Evolutionary conservation across 2,888 invertebrate species (phyloP).

Genomic region (Holacanthella duospinosa): DNA sequence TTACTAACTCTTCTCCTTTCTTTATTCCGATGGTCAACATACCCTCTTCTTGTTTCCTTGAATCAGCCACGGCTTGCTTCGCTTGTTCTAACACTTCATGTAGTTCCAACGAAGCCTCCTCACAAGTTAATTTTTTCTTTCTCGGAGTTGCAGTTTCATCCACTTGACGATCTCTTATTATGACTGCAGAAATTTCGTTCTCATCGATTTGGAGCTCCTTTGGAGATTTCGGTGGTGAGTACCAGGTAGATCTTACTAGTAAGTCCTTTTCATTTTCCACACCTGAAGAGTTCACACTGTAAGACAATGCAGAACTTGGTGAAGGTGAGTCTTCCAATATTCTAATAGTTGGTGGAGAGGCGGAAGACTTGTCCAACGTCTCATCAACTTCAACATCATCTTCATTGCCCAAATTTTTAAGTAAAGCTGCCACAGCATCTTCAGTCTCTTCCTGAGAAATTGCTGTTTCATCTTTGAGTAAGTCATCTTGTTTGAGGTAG

Average conservation of each 20-base stretch:
- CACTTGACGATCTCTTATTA: not conserved
- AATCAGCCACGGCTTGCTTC: not conserved
- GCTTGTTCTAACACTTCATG: conserved; percentile 1
- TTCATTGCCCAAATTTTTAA: conserved; percentile 58
- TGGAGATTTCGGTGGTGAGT: conserved; percentile 18
- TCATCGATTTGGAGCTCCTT: conserved; percentile 35
- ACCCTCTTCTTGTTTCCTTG: not conserved
- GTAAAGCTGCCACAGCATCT: conserved; percentile 76
- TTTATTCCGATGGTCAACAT: not conserved
- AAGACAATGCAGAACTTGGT: not conserved
- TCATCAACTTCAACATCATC: conserved; percentile 25
- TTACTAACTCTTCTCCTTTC: not conserved
- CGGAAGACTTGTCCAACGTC: conserved; percentile 8
- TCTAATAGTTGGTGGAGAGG: conserved; percentile 32
- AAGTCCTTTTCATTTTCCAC: not conserved
- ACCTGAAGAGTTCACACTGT: not conserved
- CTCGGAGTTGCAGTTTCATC: not conserved
- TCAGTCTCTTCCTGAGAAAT: conserved; percentile 88
- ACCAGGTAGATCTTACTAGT: not conserved
- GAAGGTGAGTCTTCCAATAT: conserved; percentile 26
- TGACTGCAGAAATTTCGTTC: conserved; percentile 19
- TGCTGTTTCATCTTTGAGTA: conserved; percentile 58
- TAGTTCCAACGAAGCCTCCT: not conserved
- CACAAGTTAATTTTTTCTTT: not conserved
- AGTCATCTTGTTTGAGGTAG: conserved; percentile 26